These are phyloP conservation scores for Mohoua ochrocephala DNA, from an alignment of 2,113 vertebrate genomes.

Conservation along the genomic window DNA sequence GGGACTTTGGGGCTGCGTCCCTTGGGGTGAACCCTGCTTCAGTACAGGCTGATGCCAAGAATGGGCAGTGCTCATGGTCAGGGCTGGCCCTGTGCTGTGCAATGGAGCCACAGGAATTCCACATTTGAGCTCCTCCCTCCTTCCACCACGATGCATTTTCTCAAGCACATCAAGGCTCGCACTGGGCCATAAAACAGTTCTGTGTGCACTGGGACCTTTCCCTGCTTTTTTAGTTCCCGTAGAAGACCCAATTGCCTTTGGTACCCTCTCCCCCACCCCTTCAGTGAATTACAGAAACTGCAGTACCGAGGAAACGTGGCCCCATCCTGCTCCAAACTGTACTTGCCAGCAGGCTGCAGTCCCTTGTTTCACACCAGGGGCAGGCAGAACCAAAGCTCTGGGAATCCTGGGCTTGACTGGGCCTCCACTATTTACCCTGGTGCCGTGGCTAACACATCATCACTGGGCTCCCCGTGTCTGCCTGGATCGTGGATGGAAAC, in stretches of 20 bases:
- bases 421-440: fast-evolving
- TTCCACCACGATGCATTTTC: background rate
- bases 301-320: background rate
- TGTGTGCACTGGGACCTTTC: background rate
- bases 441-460: fast-evolving
- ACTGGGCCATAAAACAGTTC: background rate
- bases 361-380: background rate
- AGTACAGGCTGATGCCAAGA: background rate
- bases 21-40: no score
- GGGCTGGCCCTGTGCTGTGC: no score
- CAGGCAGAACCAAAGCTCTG: background rate
- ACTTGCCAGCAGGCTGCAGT: fast-evolving
- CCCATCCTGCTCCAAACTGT: background rate
- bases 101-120: background rate
- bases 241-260: background rate
- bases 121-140: background rate
- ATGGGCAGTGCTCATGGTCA: fast-evolving
- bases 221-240: background rate
- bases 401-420: background rate
- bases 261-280: background rate
- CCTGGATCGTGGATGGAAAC: fast-evolving
- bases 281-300: background rate
- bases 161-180: fast-evolving
- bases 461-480: fast-evolving
- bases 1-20: background rate